A percentile compares a stretch with the other conserved stretches of the same genome.
These are phyloP conservation scores for Onychorhynchus coronatus DNA, from an alignment of 2,113 vertebrate species.

Conservation along the genomic window DNA sequence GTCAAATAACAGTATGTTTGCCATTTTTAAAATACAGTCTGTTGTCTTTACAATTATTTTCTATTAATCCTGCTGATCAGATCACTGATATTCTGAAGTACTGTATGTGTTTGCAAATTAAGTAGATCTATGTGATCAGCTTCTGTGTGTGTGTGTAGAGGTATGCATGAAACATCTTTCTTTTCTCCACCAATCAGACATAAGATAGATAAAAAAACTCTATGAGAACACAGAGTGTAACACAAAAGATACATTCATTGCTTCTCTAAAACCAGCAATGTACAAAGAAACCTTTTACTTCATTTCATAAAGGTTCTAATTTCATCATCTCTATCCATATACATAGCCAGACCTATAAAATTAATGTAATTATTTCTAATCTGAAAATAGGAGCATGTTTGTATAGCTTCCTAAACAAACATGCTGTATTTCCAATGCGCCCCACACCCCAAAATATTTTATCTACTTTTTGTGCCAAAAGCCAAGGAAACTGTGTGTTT, in stretches of 20 bases:
- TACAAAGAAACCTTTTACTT: not conserved
- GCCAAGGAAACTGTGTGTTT: not conserved
- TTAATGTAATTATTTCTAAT: not conserved
- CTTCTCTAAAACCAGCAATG: not conserved
- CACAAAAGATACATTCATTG: accelerated
- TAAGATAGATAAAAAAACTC: not conserved
- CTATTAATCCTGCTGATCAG: not conserved
- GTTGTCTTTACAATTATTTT: not conserved
- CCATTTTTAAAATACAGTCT: not conserved
- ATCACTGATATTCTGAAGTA: not conserved
- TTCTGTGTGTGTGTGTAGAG: not conserved
- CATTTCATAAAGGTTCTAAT: not conserved
- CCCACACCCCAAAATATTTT: not conserved
- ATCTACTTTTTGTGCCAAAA: not conserved
- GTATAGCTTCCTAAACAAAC: not conserved
- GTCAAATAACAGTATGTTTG: not conserved
- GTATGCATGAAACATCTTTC: not conserved
- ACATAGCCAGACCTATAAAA: not conserved
- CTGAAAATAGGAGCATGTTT: not conserved
- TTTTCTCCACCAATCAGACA: not conserved
- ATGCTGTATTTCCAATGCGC: not conserved
- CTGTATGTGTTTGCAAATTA: not conserved
- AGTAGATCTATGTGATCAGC: not conserved
- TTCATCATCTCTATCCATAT: not conserved
- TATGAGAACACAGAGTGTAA: not conserved